A percentile compares a stretch with the other conserved stretches of the same genome.
Conservation (phyloP, 2,888 invertebrate genomes). For the Dryobotodes eremita region DNA sequence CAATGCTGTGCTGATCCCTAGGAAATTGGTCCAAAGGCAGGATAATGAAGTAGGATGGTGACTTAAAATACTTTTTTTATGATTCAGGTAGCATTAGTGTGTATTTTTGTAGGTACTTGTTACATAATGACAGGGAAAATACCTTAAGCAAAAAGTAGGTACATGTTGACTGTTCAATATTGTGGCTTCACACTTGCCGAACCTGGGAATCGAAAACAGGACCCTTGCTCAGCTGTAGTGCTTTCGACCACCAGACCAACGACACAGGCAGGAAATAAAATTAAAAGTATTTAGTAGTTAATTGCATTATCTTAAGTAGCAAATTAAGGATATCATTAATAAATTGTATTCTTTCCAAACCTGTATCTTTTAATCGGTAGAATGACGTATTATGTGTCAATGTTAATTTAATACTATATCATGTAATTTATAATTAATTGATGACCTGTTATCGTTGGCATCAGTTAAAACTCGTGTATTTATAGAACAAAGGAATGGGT, state of each 20-base stretch:
- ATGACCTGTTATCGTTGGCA: slow-evolving; percentile 15
- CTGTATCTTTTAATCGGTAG: background rate
- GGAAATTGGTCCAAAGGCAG: no score
- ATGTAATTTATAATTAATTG: slow-evolving; percentile 7
- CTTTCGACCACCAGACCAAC: background rate
- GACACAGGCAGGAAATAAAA: background rate
- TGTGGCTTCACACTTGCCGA: background rate
- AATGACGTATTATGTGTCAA: background rate
- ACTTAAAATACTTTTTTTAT: no score
- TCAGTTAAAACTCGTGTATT: slow-evolving; percentile 8
- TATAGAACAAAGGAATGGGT: slow-evolving; percentile 10
- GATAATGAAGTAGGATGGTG: no score
- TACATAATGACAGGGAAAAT: no score
- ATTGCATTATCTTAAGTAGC: background rate
- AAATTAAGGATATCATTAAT: slow-evolving; percentile 6
- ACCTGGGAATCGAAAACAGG: background rate
- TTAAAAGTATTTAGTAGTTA: background rate
- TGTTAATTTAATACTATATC: background rate
- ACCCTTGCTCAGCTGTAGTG: background rate
- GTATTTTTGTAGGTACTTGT: no score
- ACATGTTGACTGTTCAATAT: background rate
- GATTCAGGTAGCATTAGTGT: no score
- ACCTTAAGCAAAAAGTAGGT: no score
- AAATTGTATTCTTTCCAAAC: background rate
- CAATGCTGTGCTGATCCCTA: no score